These are phyloP conservation scores for Eptatretus burgeri DNA, from an alignment of 2,113 vertebrate species.

Conservation along the genomic window DNA sequence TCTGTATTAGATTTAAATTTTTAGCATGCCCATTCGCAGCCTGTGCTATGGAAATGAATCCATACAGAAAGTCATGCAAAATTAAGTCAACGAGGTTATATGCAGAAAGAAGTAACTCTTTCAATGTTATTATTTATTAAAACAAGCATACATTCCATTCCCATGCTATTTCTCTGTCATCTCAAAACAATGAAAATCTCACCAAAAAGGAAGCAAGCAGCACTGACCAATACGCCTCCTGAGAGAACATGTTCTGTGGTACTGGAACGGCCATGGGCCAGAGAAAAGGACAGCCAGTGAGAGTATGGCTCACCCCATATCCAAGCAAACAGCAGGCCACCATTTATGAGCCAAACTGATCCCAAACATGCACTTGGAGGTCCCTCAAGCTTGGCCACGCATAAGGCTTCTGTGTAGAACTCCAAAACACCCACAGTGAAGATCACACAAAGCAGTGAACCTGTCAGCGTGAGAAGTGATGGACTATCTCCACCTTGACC, in stretches of 20 bases:
- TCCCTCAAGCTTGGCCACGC: constrained; percentile 52
- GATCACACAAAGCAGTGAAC: constrained; percentile 22
- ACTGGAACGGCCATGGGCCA: constrained; percentile 18
- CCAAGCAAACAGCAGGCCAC: constrained; percentile 56
- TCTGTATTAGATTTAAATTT: too few species aligned
- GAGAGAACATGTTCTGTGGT: constrained; percentile 85
- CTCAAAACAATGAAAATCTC: constrained; percentile 14
- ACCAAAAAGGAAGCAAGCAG: constrained; percentile 80
- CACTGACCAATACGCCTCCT: constrained; percentile 71
- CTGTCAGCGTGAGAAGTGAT: background rate
- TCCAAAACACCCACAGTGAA: constrained; percentile 71
- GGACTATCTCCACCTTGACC: too few species aligned
- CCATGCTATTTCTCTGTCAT: too few species aligned
- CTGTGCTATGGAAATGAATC: too few species aligned
- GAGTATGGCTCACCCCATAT: constrained; percentile 71
- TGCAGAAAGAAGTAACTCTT: too few species aligned
- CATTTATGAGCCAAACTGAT: constrained; percentile 33
- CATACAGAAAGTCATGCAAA: too few species aligned
- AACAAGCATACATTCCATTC: too few species aligned
- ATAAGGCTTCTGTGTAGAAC: constrained; percentile 80
- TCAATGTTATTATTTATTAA: too few species aligned
- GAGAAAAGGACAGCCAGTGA: too few species aligned
- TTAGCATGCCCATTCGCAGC: too few species aligned
- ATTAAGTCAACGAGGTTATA: too few species aligned
- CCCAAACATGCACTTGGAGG: constrained; percentile 46